Base-by-base conservation (phyloP, 2,113 vertebrate genomes). In the Callochromis pleurospilus region DNA sequence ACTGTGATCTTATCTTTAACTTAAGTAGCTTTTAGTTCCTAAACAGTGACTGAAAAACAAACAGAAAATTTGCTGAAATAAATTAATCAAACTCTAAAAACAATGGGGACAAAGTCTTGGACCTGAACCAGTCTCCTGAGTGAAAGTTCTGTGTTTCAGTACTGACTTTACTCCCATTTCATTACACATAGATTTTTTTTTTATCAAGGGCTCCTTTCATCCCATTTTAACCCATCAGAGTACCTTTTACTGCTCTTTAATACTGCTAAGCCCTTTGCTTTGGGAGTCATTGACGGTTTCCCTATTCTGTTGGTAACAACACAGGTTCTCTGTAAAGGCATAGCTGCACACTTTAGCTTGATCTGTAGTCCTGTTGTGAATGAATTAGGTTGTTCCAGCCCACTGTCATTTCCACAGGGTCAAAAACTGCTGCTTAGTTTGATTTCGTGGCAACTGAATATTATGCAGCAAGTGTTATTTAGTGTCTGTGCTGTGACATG, bases 1-100 rank as follows among this genome's bases (percentile, higher is more conserved):
- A 75, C 21, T 2, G 1, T 0, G 24, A 47, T 29, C 42, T 47
- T 29, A 1, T 10, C 68, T 17, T 47, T 75, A 75, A 0, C 14
- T 29, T 47, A 47, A 29, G 70, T 7, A 17, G 60, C 3, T 47
- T 75, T 47, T 47, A 47, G 40, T 75, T 7, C 24, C 42, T 47
- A 29, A 75, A 75, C 42, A 75, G 42, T 47, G 14, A 45, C 21
- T 17, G 42, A 29, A 75, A 75, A 47, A 11, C 14, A 29, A 26
- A 75, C 15, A 47, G 7, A 42, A 75, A 47, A 47, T 7, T 24
- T 15, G 38, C 65, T 73, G 65, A 73, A 73, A 73, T 45, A 26
- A 73, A 73, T 73, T 1, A 26, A 45, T 73, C 21, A 26, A 73
- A 26, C 38, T 26, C 21, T 70, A 45, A 73, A 73, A 73, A 45